Conservation (phyloP, 1,140 invertebrate species). For the Pararge aegeria region DNA sequence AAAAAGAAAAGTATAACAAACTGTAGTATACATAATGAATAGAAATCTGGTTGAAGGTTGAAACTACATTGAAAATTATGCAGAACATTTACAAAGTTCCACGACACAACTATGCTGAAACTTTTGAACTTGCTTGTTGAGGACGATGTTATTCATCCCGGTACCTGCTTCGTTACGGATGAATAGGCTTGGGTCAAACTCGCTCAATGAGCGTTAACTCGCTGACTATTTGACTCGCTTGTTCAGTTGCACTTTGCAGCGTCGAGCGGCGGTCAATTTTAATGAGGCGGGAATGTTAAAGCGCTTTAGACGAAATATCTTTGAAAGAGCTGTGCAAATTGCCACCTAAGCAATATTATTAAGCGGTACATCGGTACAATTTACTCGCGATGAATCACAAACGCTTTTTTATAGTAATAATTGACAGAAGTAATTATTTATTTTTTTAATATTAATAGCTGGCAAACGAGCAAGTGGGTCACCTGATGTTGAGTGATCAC, state of each 20-base stretch:
- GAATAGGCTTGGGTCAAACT: constrained; percentile 19
- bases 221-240: background rate
- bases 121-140: constrained; percentile 12
- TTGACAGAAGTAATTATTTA: too few relatives aligned
- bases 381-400: too few relatives aligned
- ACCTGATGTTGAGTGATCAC: too few relatives aligned
- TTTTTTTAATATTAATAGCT: too few relatives aligned
- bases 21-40: too few relatives aligned
- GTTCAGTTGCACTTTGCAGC: background rate
- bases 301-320: too few relatives aligned
- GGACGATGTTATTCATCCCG: constrained; percentile 18
- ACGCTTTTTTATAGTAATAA: too few relatives aligned
- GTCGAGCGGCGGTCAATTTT: background rate
- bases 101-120: constrained; percentile 4
- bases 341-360: too few relatives aligned
- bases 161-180: constrained; percentile 23
- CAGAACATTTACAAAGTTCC: background rate
- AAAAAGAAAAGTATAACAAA: too few relatives aligned
- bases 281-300: background rate
- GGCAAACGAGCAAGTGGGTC: too few relatives aligned
- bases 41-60: background rate
- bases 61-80: constrained; percentile 5
- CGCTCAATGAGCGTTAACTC: constrained; percentile 10
- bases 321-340: too few relatives aligned
- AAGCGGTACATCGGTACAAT: too few relatives aligned